These are phyloP conservation scores for Mustela lutreola DNA, from an alignment of 2,113 vertebrate genomes.

Conservation along the genomic window DNA sequence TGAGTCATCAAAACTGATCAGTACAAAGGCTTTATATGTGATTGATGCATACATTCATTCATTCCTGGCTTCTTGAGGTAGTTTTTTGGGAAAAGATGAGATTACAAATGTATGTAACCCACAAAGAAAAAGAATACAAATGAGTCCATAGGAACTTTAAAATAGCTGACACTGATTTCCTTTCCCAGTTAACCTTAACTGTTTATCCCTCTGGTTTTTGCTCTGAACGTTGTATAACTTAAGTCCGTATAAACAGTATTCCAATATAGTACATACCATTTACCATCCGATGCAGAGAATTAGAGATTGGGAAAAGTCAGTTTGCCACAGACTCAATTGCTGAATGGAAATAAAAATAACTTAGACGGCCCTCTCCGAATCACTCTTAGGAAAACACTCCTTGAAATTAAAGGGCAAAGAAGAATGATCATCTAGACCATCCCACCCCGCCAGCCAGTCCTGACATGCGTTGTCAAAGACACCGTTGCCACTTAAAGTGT, in stretches of 20 bases:
- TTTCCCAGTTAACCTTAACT: background rate
- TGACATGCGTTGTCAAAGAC: background rate
- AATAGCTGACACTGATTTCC: background rate
- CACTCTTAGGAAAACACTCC: background rate
- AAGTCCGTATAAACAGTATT: background rate
- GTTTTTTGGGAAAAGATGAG: background rate
- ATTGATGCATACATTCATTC: background rate
- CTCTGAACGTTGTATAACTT: background rate
- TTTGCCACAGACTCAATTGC: background rate
- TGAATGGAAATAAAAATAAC: slow-evolving; percentile 13
- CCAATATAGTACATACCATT: background rate
- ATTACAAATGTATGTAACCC: background rate
- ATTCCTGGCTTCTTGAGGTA: background rate
- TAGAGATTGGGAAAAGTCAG: background rate
- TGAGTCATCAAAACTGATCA: background rate
- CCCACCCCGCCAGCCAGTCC: background rate
- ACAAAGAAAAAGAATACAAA: slow-evolving; percentile 6
- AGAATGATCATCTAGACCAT: background rate
- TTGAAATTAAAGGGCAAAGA: background rate
- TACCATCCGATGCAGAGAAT: background rate
- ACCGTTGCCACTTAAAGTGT: background rate
- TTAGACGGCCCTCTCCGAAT: background rate
- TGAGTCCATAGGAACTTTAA: background rate
- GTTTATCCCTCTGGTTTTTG: background rate
- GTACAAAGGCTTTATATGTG: background rate